A percentile compares a stretch with the other conserved stretches of the same genome.
These are phyloP conservation scores for Synanthedon myopaeformis DNA, from an alignment of 2,888 invertebrate species.

Conservation along the genomic window DNA sequence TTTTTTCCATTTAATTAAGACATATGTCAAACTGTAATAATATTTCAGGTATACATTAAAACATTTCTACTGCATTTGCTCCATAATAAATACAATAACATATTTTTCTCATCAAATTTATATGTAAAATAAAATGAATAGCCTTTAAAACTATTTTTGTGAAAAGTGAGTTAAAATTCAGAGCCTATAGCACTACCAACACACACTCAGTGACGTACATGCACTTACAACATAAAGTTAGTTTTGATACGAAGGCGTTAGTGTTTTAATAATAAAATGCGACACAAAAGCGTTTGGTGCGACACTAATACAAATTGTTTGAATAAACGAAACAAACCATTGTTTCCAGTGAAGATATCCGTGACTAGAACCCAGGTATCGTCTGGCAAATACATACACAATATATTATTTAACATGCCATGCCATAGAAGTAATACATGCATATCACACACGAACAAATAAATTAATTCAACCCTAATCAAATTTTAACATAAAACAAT, in stretches of 20 bases:
- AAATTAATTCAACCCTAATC: no score
- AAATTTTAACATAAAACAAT: no score
- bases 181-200: no score
- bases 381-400: constrained; percentile 66
- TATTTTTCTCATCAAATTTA: no score
- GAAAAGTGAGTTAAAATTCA: no score
- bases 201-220: neutral
- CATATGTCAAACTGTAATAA: no score
- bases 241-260: constrained; percentile 18
- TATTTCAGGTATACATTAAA: no score
- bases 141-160: no score
- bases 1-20: no score
- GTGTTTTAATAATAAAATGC: constrained; percentile 20
- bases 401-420: constrained; percentile 64
- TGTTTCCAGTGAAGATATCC: constrained; percentile 53
- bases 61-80: no score
- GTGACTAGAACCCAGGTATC: constrained; percentile 66
- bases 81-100: no score
- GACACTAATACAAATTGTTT: neutral
- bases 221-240: neutral
- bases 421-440: constrained; percentile 54
- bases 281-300: constrained; percentile 19
- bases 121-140: no score
- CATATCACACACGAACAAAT: neutral
- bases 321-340: constrained; percentile 45